Conservation (phyloP, 1,140 invertebrate species). For the Ruditapes philippinarum region DNA sequence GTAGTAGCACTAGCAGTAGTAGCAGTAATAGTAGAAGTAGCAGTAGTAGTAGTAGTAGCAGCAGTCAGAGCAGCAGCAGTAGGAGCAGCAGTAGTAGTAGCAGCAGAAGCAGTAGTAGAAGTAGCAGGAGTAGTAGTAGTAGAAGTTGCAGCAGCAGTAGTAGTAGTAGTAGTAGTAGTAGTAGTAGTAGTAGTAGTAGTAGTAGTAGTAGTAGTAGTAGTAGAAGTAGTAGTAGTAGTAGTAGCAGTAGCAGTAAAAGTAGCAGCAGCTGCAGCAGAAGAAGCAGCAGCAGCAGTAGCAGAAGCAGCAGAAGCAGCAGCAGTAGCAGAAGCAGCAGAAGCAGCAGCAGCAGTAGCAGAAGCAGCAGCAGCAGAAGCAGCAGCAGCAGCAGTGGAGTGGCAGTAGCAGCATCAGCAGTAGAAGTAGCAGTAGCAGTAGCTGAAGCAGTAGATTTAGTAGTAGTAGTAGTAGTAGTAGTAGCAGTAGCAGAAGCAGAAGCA, state of each 20-base stretch:
- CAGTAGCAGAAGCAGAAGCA: constrained; percentile 16
- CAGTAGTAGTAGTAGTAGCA: constrained; percentile 60
- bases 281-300: constrained; percentile 38
- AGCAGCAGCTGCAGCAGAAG: constrained; percentile 36
- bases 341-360: constrained; percentile 12
- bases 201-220: constrained; percentile 44
- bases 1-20: constrained; percentile 43
- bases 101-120: constrained; percentile 4
- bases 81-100: constrained; percentile 53
- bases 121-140: constrained; percentile 9
- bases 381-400: constrained; percentile 12
- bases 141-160: background rate
- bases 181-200: constrained; percentile 46
- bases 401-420: background rate
- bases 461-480: constrained; percentile 3
- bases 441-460: constrained; percentile 6
- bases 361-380: background rate
- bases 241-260: background rate
- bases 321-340: background rate
- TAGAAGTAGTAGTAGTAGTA: constrained; percentile 45
- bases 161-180: constrained; percentile 34
- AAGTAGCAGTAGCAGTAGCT: constrained; percentile 17
- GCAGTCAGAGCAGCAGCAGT: constrained; percentile 59
- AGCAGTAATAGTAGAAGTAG: constrained; percentile 56
- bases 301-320: constrained; percentile 31